These are phyloP conservation scores for Nerophis ophidion DNA, from an alignment of 2,113 vertebrate genomes.

Conservation along the genomic window DNA sequence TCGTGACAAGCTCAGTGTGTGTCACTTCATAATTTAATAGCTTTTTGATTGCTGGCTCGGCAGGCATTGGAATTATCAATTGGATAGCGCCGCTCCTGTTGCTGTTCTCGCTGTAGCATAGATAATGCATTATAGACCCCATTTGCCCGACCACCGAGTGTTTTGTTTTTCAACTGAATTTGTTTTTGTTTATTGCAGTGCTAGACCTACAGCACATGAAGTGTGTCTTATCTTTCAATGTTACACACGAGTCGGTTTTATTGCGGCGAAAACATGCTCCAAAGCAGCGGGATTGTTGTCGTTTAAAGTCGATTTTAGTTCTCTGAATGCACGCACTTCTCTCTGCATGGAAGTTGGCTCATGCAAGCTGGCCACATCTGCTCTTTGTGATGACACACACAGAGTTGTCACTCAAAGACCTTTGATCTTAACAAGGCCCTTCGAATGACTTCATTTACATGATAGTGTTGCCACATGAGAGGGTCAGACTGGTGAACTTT, in stretches of 20 bases:
- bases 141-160: conserved; percentile 16
- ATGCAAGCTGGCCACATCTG: conserved; percentile 25
- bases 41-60: conserved; percentile 44
- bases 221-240: not conserved
- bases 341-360: conserved; percentile 45
- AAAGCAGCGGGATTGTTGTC: not conserved
- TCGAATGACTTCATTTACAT: conserved; percentile 54
- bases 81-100: not conserved
- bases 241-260: not conserved
- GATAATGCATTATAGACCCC: conserved; percentile 11
- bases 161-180: not conserved
- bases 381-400: conserved; percentile 33
- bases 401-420: conserved; percentile 49
- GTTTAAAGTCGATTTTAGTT: not conserved
- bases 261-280: not conserved
- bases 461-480: conserved; percentile 39
- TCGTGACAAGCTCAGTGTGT: conserved; percentile 32
- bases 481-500: conserved; percentile 32
- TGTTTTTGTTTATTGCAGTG: conserved; percentile 3
- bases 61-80: conserved; percentile 39
- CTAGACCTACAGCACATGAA: not conserved
- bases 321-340: conserved; percentile 19
- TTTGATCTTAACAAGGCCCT: conserved; percentile 33
- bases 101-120: not conserved
- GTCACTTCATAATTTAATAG: conserved; percentile 58